Evolutionary conservation across 2,113 vertebrate species (phyloP), one percentile per base, ranked within the genome.

Genomic region (Promerops cafer): DNA sequence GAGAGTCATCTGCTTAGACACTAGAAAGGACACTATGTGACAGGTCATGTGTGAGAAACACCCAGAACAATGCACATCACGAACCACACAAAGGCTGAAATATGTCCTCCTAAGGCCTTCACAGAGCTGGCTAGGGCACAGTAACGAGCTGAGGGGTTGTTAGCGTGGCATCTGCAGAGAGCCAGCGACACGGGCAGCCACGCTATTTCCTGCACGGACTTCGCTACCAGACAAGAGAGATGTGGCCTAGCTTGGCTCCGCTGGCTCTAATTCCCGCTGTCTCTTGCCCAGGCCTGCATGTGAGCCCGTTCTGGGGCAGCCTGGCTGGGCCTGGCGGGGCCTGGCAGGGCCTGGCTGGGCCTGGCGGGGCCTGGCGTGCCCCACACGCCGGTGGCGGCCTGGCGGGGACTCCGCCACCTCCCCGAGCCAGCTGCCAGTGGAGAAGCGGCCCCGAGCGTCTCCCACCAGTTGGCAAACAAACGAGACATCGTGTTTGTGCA

Each of bases 391-490:
- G 4, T 45, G 69, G 10, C 20, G 40, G 86, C 31, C 89, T 84
- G 57, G 35, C 1, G 0, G 26, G 13, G 85, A 37, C 45, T 66
- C 59, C 1, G 40, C 8, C 45, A 31, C 74, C 91, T 71, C 87
- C 64, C 83, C 10, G 47, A 59, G 79, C 47, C 45, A 70, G 82
- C 86, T 96, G 90, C 7, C 27, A 49, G 61, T 2, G n/a, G 56
- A 85, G 83, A 30, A 68, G 40, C 27, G 2, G 72, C 86, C 90
- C 87, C 0, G 1, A 90, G 39, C 30, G 39, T 13, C 96, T 92
- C 89, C 79, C 90, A 90, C 21, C 94, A 86, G 64, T 3, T 96
- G 96, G 96, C 96, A 96, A 89, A 89, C 86, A 89, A 96, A 94
- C 5, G 24, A 96, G 95, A 95, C 95, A 22, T 89, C 65, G 24